Conservation (phyloP, 1,140 invertebrate genomes). For the Nasonia longicornis region DNA sequence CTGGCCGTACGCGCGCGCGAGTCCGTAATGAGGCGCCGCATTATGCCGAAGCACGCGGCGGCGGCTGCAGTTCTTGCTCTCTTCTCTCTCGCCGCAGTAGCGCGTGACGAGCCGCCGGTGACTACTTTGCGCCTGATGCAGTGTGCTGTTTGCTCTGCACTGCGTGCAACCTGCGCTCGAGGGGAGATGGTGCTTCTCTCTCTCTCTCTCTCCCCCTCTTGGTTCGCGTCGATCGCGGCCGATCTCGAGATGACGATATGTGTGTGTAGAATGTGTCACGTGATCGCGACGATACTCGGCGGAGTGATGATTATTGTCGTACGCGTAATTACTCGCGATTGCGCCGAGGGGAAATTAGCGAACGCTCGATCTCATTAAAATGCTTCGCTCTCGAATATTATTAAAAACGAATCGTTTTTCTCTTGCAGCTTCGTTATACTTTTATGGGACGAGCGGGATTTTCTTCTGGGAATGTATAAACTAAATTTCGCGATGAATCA, state of each 20-base stretch:
- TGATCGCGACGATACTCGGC: background rate
- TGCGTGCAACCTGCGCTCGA: background rate
- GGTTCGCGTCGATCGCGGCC: background rate
- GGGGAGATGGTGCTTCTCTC: background rate
- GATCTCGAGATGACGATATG: background rate
- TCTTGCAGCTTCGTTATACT: background rate
- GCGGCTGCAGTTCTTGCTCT: constrained; percentile 22
- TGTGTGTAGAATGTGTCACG: background rate
- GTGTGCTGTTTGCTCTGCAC: background rate
- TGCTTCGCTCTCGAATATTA: background rate
- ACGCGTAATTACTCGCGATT: background rate
- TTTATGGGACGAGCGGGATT: too few species aligned
- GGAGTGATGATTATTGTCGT: background rate
- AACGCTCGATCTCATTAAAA: constrained; percentile 11
- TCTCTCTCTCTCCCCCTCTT: background rate
- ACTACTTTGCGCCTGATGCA: background rate
- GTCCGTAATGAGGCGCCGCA: constrained; percentile 52
- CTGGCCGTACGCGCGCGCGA: constrained; percentile 28
- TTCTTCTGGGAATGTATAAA: too few species aligned
- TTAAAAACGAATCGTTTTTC: background rate
- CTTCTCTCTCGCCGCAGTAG: background rate
- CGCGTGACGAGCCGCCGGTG: background rate
- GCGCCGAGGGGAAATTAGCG: background rate
- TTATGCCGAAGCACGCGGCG: constrained; percentile 48
- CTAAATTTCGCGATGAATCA: too few species aligned